A percentile compares a stretch with the other conserved stretches of the same genome.
Conservation (phyloP, 2,888 invertebrate species). For the Drosophila picticornis region DNA sequence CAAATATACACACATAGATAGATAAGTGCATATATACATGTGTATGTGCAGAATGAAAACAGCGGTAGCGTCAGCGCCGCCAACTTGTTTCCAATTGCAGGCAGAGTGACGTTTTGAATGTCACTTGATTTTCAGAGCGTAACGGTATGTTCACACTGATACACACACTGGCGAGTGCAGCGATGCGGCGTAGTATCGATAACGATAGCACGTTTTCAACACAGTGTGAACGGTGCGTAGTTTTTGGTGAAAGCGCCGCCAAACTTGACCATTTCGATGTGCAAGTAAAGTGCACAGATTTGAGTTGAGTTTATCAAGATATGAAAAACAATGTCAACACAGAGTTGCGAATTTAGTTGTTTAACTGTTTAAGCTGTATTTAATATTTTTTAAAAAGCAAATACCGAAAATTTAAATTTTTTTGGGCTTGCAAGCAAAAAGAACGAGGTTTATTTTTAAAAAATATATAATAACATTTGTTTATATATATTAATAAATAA, state of each 20-base stretch:
- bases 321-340: not conserved
- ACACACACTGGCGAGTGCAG: slow-evolving; percentile 13
- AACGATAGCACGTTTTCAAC: slow-evolving; percentile 41
- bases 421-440: not conserved
- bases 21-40: slow-evolving; percentile 17
- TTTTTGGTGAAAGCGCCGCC: slow-evolving; percentile 53
- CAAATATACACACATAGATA: slow-evolving; percentile 47
- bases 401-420: not conserved
- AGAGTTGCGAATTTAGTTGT: not conserved
- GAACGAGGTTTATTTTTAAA: not conserved
- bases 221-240: slow-evolving; percentile 13
- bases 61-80: slow-evolving; percentile 38
- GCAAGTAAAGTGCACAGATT: not conserved
- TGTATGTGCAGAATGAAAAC: slow-evolving; percentile 13
- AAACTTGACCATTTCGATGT: slow-evolving; percentile 14
- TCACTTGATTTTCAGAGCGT: slow-evolving; percentile 64
- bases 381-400: not conserved
- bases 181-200: slow-evolving; percentile 51
- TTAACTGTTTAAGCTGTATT: not conserved
- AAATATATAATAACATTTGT: not conserved
- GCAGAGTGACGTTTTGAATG: slow-evolving; percentile 65
- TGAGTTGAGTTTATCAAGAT: not conserved
- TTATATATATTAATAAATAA: not conserved
- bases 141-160: slow-evolving; percentile 30
- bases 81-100: slow-evolving; percentile 53